A percentile compares a stretch with the other conserved stretches of the same genome.
Conservation (phyloP, 30 jellyfish, hydroid and myxozoan genomes). For the Sanderia malayensis region DNA sequence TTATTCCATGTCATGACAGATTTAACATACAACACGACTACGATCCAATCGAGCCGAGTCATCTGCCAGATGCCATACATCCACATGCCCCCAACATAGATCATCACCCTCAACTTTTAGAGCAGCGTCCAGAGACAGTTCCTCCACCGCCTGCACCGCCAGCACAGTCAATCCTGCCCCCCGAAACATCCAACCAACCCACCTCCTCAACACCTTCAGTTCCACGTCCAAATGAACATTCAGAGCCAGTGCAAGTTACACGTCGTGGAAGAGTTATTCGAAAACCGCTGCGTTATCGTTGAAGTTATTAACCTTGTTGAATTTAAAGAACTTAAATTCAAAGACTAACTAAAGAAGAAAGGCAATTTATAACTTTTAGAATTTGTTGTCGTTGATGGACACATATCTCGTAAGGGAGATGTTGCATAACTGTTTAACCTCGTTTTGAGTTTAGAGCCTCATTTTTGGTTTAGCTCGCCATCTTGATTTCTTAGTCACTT, state of each 20-base stretch:
- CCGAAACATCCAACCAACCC: constrained; percentile 38
- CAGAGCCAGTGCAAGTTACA: constrained; percentile 30
- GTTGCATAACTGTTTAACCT: constrained; percentile 14
- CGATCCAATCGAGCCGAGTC: constrained; percentile 44
- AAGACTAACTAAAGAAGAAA: constrained; percentile 20
- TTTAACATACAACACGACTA: constrained; percentile 12
- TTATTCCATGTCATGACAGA: constrained; percentile 37
- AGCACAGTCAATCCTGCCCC: constrained; percentile 36
- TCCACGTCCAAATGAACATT: constrained; percentile 13
- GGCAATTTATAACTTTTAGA: constrained; percentile 30
- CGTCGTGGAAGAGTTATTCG: constrained; percentile 39
- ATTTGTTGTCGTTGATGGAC: constrained; percentile 16
- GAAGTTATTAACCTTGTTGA: constrained; percentile 28
- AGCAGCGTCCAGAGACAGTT: constrained; percentile 26
- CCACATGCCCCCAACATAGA: constrained; percentile 22
- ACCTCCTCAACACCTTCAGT: constrained; percentile 27
- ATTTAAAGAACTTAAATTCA: constrained; percentile 17
- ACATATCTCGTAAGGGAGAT: constrained; percentile 34
- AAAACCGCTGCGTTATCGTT: constrained; percentile 23
- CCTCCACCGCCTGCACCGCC: constrained; percentile 18
- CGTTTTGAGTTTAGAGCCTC: too few species aligned
- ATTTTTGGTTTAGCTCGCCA: too few species aligned
- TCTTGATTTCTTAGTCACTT: too few species aligned
- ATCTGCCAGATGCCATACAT: constrained; percentile 17
- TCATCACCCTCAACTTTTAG: constrained; percentile 8